These are phyloP conservation scores for Cantharis nigra DNA, from an alignment of 2,888 invertebrate genomes.

Conservation along the genomic window DNA sequence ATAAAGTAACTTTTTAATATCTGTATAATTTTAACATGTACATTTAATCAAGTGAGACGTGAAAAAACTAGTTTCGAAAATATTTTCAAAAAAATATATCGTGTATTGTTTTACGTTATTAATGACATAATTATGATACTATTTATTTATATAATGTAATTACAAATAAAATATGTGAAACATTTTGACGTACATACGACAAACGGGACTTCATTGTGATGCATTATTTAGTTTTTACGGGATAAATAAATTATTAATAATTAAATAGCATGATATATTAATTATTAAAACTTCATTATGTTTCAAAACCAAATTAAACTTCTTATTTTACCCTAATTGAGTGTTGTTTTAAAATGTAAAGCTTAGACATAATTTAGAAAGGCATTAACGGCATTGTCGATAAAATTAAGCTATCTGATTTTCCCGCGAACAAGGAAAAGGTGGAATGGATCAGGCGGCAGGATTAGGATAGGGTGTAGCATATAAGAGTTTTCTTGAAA, in stretches of 20 bases:
- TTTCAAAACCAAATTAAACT: background rate
- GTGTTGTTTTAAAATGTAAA: background rate
- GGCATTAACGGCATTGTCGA: conserved; percentile 18
- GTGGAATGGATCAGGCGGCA: conserved; percentile 22
- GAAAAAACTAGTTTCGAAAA: background rate
- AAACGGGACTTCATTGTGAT: background rate
- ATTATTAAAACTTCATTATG: background rate
- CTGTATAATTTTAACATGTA: conserved; percentile 1
- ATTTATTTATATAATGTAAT: background rate
- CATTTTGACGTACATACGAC: background rate
- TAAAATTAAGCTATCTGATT: conserved; percentile 29
- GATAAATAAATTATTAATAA: background rate
- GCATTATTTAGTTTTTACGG: background rate
- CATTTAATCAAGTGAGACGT: conserved; percentile 5
- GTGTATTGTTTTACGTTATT: background rate
- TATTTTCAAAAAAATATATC: background rate
- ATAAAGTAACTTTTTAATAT: conserved; percentile 12
- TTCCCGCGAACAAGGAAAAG: conserved; percentile 28
- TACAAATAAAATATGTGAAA: background rate
- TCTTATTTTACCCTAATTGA: background rate
- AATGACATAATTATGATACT: background rate
- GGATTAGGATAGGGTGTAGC: conserved; percentile 24
- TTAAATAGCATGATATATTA: background rate
- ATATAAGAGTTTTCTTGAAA: conserved; percentile 22
- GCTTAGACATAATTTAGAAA: background rate